Evolutionary conservation across 1,140 invertebrate genomes (phyloP), one percentile per base, ranked within the genome.

Genomic region (Bombus sylvicola): DNA sequence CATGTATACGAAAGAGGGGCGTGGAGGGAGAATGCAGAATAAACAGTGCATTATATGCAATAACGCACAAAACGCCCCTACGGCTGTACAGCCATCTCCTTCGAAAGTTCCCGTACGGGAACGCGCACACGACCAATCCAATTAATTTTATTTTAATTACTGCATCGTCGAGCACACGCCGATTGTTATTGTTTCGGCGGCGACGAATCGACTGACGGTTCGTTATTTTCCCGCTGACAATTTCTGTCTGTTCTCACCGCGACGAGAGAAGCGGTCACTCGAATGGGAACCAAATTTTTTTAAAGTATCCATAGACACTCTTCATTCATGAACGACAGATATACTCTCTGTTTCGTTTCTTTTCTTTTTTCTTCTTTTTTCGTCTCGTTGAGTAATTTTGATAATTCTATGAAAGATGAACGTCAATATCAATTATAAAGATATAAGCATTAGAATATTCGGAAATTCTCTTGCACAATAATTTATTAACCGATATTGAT

Each of bases 71-170:
- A 92, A 92, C 88, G 84, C 88, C 89, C 89, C 89, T 90, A 90
- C 88, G 88, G 89, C 89, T 86, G 76, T 88, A 80, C 86, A 88
- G 86, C 87, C 89, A 90, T 91, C 90, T 91, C 85, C 89, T 91
- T 91, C 89, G 89, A 90, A 90, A 90, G 82, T 77, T 82, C 86
- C 89, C 81, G 71, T 72, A 72, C 83, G 86, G 85, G 78, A 88
- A 85, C 77, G 82, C 84, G 84, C 84, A 69, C 90, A 91, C 82
- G 88, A 81, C 74, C 92, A 91, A 94, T 94, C 92, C 92, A 94
- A 94, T 94, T 94, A 94, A 93, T 94, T 93, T 92, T 93, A 93
- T 93, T 94, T 93, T 93, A 94, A 94, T 94, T 93, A 92, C 89
- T 89, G 88, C 87, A 88, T 93, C 88, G 91, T 72, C 88, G 89